Base-by-base conservation (phyloP, 1,140 invertebrate species). In the Drosophila kepulauana region DNA sequence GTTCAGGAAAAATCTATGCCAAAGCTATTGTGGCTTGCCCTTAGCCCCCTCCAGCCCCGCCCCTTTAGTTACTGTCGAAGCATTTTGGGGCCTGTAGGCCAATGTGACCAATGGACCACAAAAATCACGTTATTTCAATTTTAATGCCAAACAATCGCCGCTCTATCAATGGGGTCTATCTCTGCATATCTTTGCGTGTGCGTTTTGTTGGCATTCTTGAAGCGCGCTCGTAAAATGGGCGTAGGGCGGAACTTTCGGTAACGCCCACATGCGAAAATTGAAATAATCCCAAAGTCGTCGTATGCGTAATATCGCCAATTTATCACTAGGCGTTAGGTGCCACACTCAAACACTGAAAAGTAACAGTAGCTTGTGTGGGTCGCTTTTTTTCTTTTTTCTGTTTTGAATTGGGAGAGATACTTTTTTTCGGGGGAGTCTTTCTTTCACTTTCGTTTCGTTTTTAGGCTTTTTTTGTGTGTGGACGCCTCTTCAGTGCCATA, bases 121-220 rank as follows among this genome's bases (percentile, higher is more conserved):
- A 81, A 89, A 89, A 89, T 85, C 85, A 89, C 81, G 81, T 89
- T 89, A 89, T 89, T 89, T 89, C 81, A 89, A 89, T 89, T 85
- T 77, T 74, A 89, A 89, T 88, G 70, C 79, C 79, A 82, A 63
- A 87, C 82, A 87, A 79, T 77, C 69, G 79, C 59, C 28, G 56
- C 67, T 73, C 63, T 75, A 82, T 79, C 75, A 72, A 66, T 73
- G 68, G 51, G 48, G 48, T 54, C 54, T 51, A 51, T 62, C 35
- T 65, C 15, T 48, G 20, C 5, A 10, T 45, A 56, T 56, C 10
- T 78, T 5, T 74, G 54, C 59, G 63, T 74, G 58, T 78, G 58
- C 28, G 35, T 72, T 63, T 65, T 51, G 69, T 81, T 80, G 54
- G 84, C 84, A 87, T 87, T 87, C 84, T 80, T 74, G 68, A 80